Evolutionary conservation across 2,113 vertebrate species (phyloP), one percentile per base, ranked within the genome.

Genomic region (Perca flavescens): DNA sequence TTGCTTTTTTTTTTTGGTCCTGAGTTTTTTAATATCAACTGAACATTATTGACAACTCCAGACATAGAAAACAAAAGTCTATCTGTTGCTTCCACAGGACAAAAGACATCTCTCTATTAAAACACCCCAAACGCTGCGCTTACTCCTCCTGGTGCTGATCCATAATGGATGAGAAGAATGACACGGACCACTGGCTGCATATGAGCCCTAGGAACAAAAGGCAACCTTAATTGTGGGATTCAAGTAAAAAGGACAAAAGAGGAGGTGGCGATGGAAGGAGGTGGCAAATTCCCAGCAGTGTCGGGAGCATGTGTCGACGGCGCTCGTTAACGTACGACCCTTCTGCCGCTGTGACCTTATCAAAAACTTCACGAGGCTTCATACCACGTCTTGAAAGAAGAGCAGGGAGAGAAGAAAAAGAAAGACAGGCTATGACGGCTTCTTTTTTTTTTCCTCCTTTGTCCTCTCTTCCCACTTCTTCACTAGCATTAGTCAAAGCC

Each of bases 141-240:
- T 28, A 22, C 63, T 70, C 57, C 67, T 74, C 76, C 46, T 63
- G 81, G 63, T 74, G 78, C 74, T 67, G 40, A 86, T 92, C 75
- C 79, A 91, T 88, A 85, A 94, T 87, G 84, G 19, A 87, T 91
- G 86, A 91, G 71, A 12, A 36, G 76, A 67, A 16, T 62, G 76
- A 80, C 77, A 89, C 83, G 82, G 79, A 80, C 56, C 57, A 75
- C 74, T 74, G 73, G 64, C 74, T 89, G 19, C 83, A 49, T 63
- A 68, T 21, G 76, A 83, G 77, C 80, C 77, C 47, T 6, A 2
- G 82, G 75, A 79, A 85, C 78, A 85, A 90, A 80, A 79, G 74
- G 54, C 21, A 14, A 15, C 40, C 34, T 71, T 82, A 84, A 86
- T 82, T 87, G 81, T 89, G 17, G 54, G 78, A 76, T 68, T 17